A percentile compares a stretch with the other conserved stretches of the same genome.
phyloP scores from a whole-genome alignment of 2,888 invertebrate genomes.

The Lepidochitona cinerea region DNA sequence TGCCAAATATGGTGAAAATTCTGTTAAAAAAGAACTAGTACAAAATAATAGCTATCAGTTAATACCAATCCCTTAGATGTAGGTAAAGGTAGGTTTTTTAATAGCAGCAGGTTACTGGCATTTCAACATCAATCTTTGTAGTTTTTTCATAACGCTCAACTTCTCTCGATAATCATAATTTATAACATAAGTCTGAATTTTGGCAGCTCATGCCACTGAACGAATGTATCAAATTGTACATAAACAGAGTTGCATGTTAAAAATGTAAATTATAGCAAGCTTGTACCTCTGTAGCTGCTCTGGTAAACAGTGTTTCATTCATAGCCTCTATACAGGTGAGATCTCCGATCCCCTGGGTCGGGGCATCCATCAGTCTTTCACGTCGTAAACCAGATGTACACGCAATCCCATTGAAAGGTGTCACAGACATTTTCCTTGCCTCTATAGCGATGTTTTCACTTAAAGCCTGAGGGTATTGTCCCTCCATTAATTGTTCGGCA shows the following conservation, averaged over 20 bases:
- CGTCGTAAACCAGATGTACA: not conserved
- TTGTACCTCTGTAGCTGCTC: not conserved
- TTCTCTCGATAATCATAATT: too few relatives aligned
- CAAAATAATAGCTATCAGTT: too few relatives aligned
- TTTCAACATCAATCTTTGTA: too few relatives aligned
- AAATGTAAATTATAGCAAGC: not conserved
- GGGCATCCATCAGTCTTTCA: not conserved
- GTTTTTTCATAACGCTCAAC: too few relatives aligned
- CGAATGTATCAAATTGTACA: not conserved
- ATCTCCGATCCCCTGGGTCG: not conserved
- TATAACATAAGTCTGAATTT: too few relatives aligned
- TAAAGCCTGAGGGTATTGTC: conserved; percentile 21
- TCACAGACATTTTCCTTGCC: conserved; percentile 25
- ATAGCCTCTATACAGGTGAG: not conserved
- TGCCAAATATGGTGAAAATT: too few relatives aligned
- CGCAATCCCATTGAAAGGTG: conserved; percentile 33
- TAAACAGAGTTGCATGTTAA: not conserved
- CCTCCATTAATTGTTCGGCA: conserved; percentile 24
- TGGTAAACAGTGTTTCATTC: not conserved
- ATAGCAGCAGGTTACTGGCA: too few relatives aligned
- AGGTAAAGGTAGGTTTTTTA: too few relatives aligned
- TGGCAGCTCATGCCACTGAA: too few relatives aligned
- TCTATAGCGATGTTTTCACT: conserved; percentile 40
- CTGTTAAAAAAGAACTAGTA: too few relatives aligned
- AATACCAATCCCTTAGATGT: too few relatives aligned